phyloP scores from a whole-genome alignment of 2,113 vertebrate species.

The Xenopus borealis region DNA sequence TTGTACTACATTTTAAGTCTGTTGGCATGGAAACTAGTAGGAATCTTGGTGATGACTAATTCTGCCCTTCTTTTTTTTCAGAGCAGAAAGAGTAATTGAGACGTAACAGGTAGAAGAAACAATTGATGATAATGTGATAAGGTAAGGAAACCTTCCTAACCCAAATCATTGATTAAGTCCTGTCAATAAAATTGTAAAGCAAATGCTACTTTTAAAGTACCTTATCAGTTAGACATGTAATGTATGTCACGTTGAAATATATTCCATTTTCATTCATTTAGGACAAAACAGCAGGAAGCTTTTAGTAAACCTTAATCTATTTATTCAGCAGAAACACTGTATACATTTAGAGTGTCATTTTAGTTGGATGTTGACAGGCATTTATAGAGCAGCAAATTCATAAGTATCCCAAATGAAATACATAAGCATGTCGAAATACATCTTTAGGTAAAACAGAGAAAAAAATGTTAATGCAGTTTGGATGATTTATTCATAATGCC shows the following conservation, averaged over 20 bases:
- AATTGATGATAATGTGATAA: conserved; percentile 30
- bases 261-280: conserved; percentile 1
- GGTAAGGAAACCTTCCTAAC: conserved; percentile 22
- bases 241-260: not conserved
- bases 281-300: conserved; percentile 1
- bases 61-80: conserved; percentile 27
- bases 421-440: not conserved
- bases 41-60: conserved; percentile 29
- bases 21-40: conserved; percentile 41
- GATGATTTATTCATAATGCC: not conserved
- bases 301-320: not conserved
- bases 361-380: not conserved
- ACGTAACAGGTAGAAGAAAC: conserved; percentile 15
- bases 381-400: not conserved
- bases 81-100: conserved; percentile 40
- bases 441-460: not conserved
- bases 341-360: not conserved
- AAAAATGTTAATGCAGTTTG: not conserved
- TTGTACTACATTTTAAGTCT: conserved; percentile 37
- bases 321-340: not conserved
- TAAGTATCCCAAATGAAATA: not conserved
- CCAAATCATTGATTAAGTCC: conserved; percentile 25
- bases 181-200: not conserved
- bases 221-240: not conserved
- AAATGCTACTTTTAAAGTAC: not conserved